Evolutionary conservation across 1,140 invertebrate genomes (phyloP).

Genomic region (Drosophila lacteicornis): DNA sequence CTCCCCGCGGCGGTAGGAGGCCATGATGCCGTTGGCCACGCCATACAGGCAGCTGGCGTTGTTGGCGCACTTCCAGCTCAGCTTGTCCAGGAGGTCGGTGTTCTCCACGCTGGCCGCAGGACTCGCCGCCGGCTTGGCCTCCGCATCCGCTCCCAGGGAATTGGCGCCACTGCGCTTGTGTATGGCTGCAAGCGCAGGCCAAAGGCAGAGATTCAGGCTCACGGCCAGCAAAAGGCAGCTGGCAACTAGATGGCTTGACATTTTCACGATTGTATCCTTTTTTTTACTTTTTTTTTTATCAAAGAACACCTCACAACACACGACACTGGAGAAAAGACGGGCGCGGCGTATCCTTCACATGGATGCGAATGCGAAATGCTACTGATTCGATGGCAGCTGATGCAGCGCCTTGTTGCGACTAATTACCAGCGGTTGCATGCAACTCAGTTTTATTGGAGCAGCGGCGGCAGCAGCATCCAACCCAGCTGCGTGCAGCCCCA

Average conservation of each 20-base stretch:
- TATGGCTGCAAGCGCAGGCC: conserved; percentile 47
- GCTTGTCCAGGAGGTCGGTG: conserved; percentile 74
- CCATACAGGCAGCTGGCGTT: conserved; percentile 78
- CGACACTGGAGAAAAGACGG: conserved; percentile 55
- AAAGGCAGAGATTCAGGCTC: conserved; percentile 28
- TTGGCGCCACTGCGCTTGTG: conserved; percentile 69
- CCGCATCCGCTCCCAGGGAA: conserved; percentile 31
- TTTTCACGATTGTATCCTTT: conserved; percentile 19
- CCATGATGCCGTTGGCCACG: conserved; percentile 66
- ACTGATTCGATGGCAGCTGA: conserved; percentile 54
- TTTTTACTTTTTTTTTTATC: conserved; percentile 7
- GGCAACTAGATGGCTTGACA: conserved; percentile 50
- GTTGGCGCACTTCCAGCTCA: conserved; percentile 84
- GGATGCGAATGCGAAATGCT: conserved; percentile 42
- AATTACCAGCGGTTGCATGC: conserved; percentile 79
- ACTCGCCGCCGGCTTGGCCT: conserved; percentile 26
- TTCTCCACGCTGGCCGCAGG: conserved; percentile 51
- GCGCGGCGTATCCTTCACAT: conserved; percentile 77
- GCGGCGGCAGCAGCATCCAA: conserved; percentile 51
- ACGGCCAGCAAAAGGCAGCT: conserved; percentile 60
- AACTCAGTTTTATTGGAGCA: conserved; percentile 84
- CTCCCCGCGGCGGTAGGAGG: conserved; percentile 73
- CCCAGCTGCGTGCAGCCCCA: conserved; percentile 47
- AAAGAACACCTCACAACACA: conserved; percentile 35
- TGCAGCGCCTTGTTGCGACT: conserved; percentile 79